A percentile compares a stretch with the other conserved stretches of the same genome.
These are phyloP conservation scores for Actenoides hombroni DNA, from an alignment of 2,113 vertebrate genomes.

Conservation along the genomic window DNA sequence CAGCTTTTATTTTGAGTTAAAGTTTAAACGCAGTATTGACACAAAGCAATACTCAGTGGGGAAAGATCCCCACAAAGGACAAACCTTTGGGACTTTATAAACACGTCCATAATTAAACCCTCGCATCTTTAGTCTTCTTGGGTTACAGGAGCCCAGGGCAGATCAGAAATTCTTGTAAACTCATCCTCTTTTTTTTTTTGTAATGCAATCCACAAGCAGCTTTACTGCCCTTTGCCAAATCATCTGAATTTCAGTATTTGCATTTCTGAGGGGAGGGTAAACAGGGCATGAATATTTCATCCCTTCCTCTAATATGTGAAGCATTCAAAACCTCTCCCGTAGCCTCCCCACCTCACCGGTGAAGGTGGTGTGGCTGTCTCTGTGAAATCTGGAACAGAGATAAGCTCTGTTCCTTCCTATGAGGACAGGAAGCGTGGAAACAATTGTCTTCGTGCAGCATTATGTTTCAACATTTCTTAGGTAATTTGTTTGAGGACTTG, in stretches of 20 bases:
- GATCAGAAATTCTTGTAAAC: not conserved
- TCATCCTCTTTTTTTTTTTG: not conserved
- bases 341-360: not conserved
- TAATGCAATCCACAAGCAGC: accelerated
- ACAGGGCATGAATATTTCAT: not conserved
- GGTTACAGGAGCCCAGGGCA: not conserved
- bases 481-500: constrained; percentile 49
- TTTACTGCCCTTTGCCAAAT: not conserved
- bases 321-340: not conserved
- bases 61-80: not conserved
- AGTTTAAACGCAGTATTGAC: not conserved
- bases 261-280: not conserved
- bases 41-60: not conserved
- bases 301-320: not conserved
- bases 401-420: constrained; percentile 12
- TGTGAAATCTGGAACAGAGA: not conserved
- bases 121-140: not conserved
- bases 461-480: constrained; percentile 32
- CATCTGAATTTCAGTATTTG: not conserved
- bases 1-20: not conserved
- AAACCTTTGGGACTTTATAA: not conserved
- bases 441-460: not conserved
- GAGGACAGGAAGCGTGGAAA: not conserved
- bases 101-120: not conserved
- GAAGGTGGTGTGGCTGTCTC: not conserved